Evolutionary conservation across 2,797 vertebrate species (phyloP).

Genomic region (Sebastes baramenuke): DNA sequence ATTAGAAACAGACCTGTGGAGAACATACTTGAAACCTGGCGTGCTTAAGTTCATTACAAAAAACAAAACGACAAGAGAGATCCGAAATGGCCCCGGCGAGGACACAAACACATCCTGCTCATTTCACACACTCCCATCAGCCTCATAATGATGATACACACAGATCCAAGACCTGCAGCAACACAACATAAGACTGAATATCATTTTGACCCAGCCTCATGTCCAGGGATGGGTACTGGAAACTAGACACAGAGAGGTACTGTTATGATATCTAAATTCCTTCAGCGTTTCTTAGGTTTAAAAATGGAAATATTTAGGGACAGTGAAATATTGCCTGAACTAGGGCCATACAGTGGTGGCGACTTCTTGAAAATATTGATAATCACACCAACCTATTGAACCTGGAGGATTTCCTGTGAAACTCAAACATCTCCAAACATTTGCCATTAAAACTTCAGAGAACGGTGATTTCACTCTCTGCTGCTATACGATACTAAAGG

Average conservation of each 20-base stretch:
- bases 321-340: neutral
- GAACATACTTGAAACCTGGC: neutral
- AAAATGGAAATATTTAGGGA: neutral
- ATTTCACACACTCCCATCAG: neutral
- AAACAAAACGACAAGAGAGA: neutral
- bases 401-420: neutral
- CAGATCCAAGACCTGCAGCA: neutral
- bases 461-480: neutral
- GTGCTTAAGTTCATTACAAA: neutral
- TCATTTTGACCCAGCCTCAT: neutral
- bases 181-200: neutral
- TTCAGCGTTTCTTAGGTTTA: neutral
- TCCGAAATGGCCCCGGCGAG: neutral
- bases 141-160: neutral
- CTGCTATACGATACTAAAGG: neutral
- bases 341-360: neutral
- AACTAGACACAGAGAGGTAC: neutral
- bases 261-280: neutral
- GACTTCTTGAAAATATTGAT: neutral
- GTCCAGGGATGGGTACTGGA: neutral
- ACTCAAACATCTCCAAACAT: neutral
- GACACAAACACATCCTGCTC: neutral
- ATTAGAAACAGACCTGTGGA: neutral
- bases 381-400: neutral
- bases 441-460: neutral